Evolutionary conservation across 2,797 vertebrate species (phyloP).

Genomic region (Astyanax mexicanus): DNA sequence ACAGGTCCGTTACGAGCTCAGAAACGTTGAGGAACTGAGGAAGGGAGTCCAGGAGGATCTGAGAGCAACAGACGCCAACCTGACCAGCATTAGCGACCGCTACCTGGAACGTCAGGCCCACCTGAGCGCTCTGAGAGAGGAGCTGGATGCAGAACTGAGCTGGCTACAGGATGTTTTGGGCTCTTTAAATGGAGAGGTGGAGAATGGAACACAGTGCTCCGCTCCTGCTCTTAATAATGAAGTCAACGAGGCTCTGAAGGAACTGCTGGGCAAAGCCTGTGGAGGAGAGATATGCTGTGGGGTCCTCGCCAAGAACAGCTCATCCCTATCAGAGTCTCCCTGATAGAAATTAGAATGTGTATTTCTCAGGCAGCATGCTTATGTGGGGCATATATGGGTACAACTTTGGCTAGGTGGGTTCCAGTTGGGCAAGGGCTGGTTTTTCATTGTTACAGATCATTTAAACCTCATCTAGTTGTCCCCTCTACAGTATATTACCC

Average conservation of each 20-base stretch:
- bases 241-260: constrained; percentile 76
- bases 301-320: constrained; percentile 66
- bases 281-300: constrained; percentile 74
- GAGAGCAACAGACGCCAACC: constrained; percentile 66
- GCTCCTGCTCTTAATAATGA: constrained; percentile 72
- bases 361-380: too few relatives aligned
- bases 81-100: constrained; percentile 73
- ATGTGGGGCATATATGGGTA: too few relatives aligned
- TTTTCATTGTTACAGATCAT: too few relatives aligned
- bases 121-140: constrained; percentile 80
- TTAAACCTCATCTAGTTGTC: too few relatives aligned
- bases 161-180: constrained; percentile 85
- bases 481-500: too few relatives aligned
- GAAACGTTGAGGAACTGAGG: constrained; percentile 81
- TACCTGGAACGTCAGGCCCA: constrained; percentile 79
- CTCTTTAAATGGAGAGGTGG: constrained; percentile 73
- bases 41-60: constrained; percentile 83
- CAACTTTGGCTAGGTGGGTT: too few relatives aligned
- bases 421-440: too few relatives aligned
- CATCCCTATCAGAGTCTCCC: constrained; percentile 68
- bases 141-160: constrained; percentile 82
- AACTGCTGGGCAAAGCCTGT: constrained; percentile 76
- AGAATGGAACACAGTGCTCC: constrained; percentile 59
- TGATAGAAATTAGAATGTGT: constrained; percentile 67
- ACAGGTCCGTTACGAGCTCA: constrained; percentile 83